Percentiles rank a stretch among this genome's conserved stretches.
These are phyloP conservation scores for Mus caroli DNA, from an alignment of 2,797 vertebrate genomes.

Conservation along the genomic window DNA sequence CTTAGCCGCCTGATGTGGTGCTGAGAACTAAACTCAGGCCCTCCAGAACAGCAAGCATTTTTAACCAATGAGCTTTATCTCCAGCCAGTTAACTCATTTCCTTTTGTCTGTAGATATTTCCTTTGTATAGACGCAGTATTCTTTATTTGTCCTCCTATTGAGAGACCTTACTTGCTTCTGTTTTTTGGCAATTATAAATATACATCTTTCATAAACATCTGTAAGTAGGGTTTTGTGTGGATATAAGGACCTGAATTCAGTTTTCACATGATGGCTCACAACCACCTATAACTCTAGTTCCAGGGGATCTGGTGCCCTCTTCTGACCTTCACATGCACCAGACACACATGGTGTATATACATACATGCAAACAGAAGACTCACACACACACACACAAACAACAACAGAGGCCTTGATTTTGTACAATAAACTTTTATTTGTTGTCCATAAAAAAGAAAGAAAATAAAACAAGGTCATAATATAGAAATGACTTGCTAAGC, in stretches of 20 bases:
- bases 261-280: not conserved
- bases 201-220: not conserved
- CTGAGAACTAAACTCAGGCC: no score
- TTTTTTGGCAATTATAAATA: not conserved
- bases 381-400: not conserved
- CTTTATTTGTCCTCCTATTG: not conserved
- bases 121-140: not conserved
- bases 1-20: not conserved
- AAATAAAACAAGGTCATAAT: conserved; percentile 26
- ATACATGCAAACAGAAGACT: not conserved
- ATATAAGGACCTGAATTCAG: not conserved
- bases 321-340: not conserved
- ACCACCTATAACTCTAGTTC: not conserved
- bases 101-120: not conserved
- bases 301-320: not conserved
- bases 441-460: not conserved
- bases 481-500: not conserved
- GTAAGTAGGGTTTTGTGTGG: not conserved
- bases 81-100: no score
- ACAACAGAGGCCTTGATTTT: not conserved
- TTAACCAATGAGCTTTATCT: not conserved
- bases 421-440: not conserved
- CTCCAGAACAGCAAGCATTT: not conserved
- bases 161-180: not conserved
- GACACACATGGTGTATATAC: not conserved